phyloP scores from a whole-genome alignment of 2,888 invertebrate species.

The Euproctis similis region DNA sequence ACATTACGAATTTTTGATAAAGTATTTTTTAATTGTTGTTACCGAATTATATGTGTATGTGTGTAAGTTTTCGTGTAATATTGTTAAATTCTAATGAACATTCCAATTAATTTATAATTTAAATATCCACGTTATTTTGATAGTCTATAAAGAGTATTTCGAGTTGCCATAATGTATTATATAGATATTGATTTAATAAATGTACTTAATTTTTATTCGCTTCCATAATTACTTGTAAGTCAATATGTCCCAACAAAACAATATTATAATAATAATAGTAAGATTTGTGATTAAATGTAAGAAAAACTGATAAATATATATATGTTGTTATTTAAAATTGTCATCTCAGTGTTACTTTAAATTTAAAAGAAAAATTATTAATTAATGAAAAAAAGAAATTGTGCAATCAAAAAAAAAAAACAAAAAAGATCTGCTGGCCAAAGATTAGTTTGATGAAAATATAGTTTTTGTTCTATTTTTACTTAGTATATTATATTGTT shows the following conservation, averaged over 20 bases:
- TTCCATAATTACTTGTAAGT: conserved; percentile 23
- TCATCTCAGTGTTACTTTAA: conserved; percentile 51
- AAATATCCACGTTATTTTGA: conserved; percentile 24
- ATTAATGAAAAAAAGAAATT: conserved; percentile 39
- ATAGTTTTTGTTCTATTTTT: conserved; percentile 29
- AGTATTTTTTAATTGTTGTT: conserved; percentile 62
- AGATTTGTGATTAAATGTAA: conserved; percentile 23
- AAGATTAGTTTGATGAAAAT: conserved; percentile 58
- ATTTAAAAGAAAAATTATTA: conserved; percentile 21
- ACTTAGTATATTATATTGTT: conserved; percentile 26
- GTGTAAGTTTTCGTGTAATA: conserved; percentile 32
- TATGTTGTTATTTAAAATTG: conserved; percentile 26
- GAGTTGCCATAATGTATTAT: conserved; percentile 64
- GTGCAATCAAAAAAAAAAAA: conserved; percentile 47
- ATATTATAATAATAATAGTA: conserved; percentile 20
- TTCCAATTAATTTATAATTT: conserved; percentile 46
- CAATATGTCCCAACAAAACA: conserved; percentile 16
- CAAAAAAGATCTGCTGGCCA: conserved; percentile 68
- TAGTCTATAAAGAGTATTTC: conserved; percentile 36
- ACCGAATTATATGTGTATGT: conserved; percentile 45
- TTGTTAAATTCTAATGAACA: conserved; percentile 45
- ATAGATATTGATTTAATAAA: conserved; percentile 35
- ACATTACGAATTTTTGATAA: conserved; percentile 44
- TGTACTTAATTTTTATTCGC: conserved; percentile 58
- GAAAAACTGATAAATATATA: conserved; percentile 20